phyloP scores from a whole-genome alignment of 2,888 invertebrate species.

The Brenthis hecate region DNA sequence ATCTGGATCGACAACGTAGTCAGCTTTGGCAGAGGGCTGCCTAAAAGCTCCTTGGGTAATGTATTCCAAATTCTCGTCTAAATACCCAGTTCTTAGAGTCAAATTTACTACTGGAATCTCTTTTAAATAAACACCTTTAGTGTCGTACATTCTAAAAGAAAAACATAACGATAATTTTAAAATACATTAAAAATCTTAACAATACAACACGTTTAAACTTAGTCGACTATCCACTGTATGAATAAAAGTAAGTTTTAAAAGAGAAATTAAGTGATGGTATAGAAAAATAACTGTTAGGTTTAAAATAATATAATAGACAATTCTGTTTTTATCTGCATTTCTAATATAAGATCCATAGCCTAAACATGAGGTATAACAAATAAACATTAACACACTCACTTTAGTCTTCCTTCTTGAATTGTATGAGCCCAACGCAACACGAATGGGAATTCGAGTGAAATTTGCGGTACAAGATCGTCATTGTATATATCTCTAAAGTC shows the following conservation, averaged over 20 bases:
- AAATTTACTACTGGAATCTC: constrained; percentile 48
- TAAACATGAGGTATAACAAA: no score
- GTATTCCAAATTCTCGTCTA: constrained; percentile 55
- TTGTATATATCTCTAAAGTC: constrained; percentile 51
- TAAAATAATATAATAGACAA: no score
- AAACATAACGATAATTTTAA: background rate
- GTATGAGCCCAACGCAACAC: constrained; percentile 52
- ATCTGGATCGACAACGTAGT: constrained; percentile 61
- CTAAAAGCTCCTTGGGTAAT: constrained; percentile 62
- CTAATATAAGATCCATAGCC: no score
- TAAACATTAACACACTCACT: constrained; percentile 37
- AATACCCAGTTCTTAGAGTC: constrained; percentile 52
- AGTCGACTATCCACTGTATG: background rate
- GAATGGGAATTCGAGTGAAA: constrained; percentile 49
- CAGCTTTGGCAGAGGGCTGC: constrained; percentile 57
- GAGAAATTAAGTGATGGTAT: background rate
- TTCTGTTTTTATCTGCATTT: no score
- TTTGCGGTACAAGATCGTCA: constrained; percentile 44
- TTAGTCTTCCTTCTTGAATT: constrained; percentile 49
- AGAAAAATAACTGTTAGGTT: no score
- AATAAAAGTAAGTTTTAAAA: background rate
- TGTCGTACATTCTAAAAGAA: constrained; percentile 50
- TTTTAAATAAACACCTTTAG: constrained; percentile 46
- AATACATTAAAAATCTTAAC: no score
- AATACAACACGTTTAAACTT: no score